phyloP scores from a whole-genome alignment of 2,888 invertebrate genomes.

The Bruchidius siliquastri region DNA sequence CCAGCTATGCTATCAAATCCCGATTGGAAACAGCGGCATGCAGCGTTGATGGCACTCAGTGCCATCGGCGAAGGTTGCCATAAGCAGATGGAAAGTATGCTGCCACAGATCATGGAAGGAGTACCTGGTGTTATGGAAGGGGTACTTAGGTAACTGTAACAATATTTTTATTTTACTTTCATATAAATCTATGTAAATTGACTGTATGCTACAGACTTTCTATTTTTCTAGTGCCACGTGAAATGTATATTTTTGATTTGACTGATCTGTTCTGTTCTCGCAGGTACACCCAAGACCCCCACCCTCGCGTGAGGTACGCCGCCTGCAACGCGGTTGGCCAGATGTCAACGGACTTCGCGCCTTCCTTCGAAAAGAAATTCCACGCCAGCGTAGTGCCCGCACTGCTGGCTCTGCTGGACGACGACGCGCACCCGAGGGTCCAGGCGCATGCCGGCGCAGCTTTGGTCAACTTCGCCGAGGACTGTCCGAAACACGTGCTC shows the following conservation, averaged over 20 bases:
- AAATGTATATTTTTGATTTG: too few relatives aligned
- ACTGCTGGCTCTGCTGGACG: conserved; percentile 81
- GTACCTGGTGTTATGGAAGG: conserved; percentile 54
- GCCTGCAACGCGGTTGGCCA: conserved; percentile 98
- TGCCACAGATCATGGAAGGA: conserved; percentile 89
- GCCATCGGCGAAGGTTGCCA: conserved; percentile 98
- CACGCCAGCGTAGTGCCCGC: conserved; percentile 93
- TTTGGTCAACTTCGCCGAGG: conserved; percentile 98
- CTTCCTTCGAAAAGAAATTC: conserved; percentile 94
- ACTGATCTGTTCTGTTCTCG: too few relatives aligned
- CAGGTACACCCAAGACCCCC: conserved; percentile 54
- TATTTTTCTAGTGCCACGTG: too few relatives aligned
- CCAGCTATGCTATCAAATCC: conserved; percentile 80
- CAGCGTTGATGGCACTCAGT: conserved; percentile 97
- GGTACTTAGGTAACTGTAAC: conserved; percentile 23
- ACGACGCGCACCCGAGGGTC: conserved; percentile 88
- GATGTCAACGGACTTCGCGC: conserved; percentile 98
- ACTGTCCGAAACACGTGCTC: conserved; percentile 92
- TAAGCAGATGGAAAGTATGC: conserved; percentile 93
- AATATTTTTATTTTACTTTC: too few relatives aligned
- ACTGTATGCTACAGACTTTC: too few relatives aligned
- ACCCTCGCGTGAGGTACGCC: conserved; percentile 91
- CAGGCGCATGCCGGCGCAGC: conserved; percentile 90
- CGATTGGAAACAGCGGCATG: conserved; percentile 88
- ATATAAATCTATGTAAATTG: too few relatives aligned